Conservation (phyloP, 2,888 invertebrate genomes). For the Leucophenga montana region DNA sequence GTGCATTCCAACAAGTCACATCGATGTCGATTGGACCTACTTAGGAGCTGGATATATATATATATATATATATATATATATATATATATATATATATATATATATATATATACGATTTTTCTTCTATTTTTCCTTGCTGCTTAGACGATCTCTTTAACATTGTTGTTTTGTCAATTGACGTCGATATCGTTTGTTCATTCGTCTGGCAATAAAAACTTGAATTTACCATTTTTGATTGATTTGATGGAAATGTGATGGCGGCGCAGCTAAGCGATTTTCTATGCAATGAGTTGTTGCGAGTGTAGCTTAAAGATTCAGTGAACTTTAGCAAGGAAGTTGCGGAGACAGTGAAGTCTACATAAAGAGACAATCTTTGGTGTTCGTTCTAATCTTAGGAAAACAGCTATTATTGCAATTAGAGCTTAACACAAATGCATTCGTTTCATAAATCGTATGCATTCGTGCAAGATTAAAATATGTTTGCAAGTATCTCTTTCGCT, state of each 20-base stretch:
- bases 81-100: too few relatives aligned
- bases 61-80: conserved; percentile 12
- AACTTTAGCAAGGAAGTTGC: too few relatives aligned
- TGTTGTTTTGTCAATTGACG: conserved; percentile 46
- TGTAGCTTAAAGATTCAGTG: conserved; percentile 1
- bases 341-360: too few relatives aligned
- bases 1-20: conserved; percentile 41
- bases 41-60: conserved; percentile 52
- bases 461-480: too few relatives aligned
- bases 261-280: conserved; percentile 43
- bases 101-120: too few relatives aligned
- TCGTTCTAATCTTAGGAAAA: too few relatives aligned
- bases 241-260: conserved; percentile 62
- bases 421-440: too few relatives aligned
- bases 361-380: too few relatives aligned
- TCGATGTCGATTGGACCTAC: conserved; percentile 59
- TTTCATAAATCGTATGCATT: too few relatives aligned
- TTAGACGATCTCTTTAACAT: conserved; percentile 25
- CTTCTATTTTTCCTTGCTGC: conserved; percentile 29
- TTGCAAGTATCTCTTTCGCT: too few relatives aligned
- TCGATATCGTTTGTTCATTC: conserved; percentile 9
- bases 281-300: conserved; percentile 36
- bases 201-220: conserved; percentile 56
- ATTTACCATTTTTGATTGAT: conserved; percentile 69
- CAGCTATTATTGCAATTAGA: too few relatives aligned